phyloP scores from a whole-genome alignment of 2,113 vertebrate species.

The Syrrhaptes paradoxus region DNA sequence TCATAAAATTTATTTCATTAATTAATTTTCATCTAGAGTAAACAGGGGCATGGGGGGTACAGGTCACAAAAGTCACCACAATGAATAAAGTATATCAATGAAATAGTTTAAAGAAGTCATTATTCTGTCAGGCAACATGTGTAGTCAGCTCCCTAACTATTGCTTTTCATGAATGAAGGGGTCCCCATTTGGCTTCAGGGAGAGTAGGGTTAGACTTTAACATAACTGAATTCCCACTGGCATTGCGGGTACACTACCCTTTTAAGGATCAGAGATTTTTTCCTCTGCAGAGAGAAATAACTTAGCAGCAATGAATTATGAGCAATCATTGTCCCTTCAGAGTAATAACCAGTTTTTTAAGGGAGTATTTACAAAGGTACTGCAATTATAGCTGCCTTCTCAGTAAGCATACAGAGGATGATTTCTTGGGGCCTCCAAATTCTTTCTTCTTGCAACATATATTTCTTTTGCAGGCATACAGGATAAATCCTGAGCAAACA shows the following conservation, averaged over 20 bases:
- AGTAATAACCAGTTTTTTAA: conserved; percentile 39
- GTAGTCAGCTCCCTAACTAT: background rate
- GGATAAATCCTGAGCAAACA: background rate
- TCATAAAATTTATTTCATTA: background rate
- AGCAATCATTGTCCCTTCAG: conserved; percentile 1
- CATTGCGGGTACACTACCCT: background rate
- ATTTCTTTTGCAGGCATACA: background rate
- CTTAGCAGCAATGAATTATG: background rate
- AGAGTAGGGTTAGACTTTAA: background rate
- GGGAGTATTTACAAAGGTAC: background rate
- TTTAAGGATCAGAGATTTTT: background rate
- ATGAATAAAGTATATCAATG: background rate
- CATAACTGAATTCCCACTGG: background rate
- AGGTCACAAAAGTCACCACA: background rate
- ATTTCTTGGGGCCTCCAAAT: background rate
- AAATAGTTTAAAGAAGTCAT: background rate
- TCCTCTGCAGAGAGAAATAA: background rate
- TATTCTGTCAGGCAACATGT: background rate
- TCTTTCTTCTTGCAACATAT: background rate
- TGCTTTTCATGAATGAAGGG: background rate
- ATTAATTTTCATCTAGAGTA: background rate
- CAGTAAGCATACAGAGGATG: background rate
- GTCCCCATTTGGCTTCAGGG: background rate
- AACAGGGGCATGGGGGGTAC: background rate
- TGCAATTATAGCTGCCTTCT: background rate